These are phyloP conservation scores for Eubasilissa splendida DNA, from an alignment of 2,888 invertebrate genomes.

Conservation along the genomic window DNA sequence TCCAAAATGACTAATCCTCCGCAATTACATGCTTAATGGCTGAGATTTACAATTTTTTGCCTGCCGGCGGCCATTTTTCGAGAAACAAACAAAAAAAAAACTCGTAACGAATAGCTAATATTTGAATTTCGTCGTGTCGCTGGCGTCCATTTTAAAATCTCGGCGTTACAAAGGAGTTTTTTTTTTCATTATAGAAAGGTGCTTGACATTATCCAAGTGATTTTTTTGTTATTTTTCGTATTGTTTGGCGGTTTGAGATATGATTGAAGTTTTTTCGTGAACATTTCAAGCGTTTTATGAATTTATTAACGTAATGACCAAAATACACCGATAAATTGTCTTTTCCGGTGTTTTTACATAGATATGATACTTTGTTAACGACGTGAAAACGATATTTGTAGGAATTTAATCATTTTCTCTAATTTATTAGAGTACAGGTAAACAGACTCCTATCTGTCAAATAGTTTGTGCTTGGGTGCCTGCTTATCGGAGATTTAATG, in stretches of 20 bases:
- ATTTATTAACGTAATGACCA: neutral
- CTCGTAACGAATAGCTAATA: slow-evolving; percentile 56
- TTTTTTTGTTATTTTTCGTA: neutral
- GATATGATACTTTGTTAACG: too few species aligned
- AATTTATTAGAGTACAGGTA: too few species aligned
- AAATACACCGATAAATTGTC: too few species aligned
- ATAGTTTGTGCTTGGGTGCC: too few species aligned
- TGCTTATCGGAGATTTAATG: too few species aligned
- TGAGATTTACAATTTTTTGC: slow-evolving; percentile 51
- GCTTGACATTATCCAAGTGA: neutral
- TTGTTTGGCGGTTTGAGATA: slow-evolving; percentile 4
- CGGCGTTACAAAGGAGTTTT: neutral
- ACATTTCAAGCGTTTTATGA: neutral
- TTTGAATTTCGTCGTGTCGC: slow-evolving; percentile 38
- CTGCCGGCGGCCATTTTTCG: slow-evolving; percentile 25
- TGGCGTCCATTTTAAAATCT: slow-evolving; percentile 10
- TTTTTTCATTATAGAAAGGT: neutral
- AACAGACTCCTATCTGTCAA: too few species aligned
- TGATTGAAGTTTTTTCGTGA: slow-evolving; percentile 3
- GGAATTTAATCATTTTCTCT: too few species aligned
- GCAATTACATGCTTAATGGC: slow-evolving; percentile 54
- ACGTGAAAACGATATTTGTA: too few species aligned
- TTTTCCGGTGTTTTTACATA: too few species aligned
- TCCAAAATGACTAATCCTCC: slow-evolving; percentile 47
- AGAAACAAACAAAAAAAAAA: slow-evolving; percentile 35